These are phyloP conservation scores for Liodrosophila aerea DNA, from an alignment of 2,888 invertebrate species.

Conservation along the genomic window DNA sequence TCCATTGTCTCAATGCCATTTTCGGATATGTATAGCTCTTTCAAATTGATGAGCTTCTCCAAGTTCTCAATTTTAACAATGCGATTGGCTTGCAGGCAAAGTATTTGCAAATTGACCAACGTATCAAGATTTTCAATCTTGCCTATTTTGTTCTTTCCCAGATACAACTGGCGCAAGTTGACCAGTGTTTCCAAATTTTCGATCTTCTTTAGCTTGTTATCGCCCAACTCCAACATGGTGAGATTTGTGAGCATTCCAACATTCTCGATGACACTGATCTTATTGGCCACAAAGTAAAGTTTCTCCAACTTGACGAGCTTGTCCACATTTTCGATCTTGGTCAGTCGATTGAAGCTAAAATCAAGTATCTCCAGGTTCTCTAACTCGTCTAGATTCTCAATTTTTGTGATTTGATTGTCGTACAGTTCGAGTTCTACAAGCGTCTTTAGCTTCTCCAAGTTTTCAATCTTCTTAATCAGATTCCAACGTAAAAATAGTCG, in stretches of 20 bases:
- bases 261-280: constrained; percentile 93
- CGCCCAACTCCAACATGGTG: constrained; percentile 95
- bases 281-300: constrained; percentile 94
- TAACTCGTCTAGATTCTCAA: constrained; percentile 94
- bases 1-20: constrained; percentile 93
- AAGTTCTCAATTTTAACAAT: constrained; percentile 93
- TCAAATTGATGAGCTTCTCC: constrained; percentile 87
- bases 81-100: constrained; percentile 96
- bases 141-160: constrained; percentile 97
- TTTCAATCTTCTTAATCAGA: constrained; percentile 96
- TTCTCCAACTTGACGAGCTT: constrained; percentile 90
- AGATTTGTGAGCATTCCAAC: constrained; percentile 90
- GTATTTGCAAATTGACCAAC: constrained; percentile 88
- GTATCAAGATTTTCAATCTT: constrained; percentile 92
- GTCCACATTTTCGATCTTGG: constrained; percentile 91
- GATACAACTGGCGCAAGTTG: constrained; percentile 90
- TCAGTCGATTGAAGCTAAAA: constrained; percentile 96
- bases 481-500: constrained; percentile 96
- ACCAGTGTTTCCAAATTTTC: constrained; percentile 91
- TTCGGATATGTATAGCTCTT: constrained; percentile 95
- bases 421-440: constrained; percentile 95
- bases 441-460: constrained; percentile 88
- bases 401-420: constrained; percentile 96
- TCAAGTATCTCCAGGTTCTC: constrained; percentile 95
- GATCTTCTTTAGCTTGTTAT: constrained; percentile 95